Base-by-base conservation (phyloP, 2,888 invertebrate genomes). In the Archips crataeganus region DNA sequence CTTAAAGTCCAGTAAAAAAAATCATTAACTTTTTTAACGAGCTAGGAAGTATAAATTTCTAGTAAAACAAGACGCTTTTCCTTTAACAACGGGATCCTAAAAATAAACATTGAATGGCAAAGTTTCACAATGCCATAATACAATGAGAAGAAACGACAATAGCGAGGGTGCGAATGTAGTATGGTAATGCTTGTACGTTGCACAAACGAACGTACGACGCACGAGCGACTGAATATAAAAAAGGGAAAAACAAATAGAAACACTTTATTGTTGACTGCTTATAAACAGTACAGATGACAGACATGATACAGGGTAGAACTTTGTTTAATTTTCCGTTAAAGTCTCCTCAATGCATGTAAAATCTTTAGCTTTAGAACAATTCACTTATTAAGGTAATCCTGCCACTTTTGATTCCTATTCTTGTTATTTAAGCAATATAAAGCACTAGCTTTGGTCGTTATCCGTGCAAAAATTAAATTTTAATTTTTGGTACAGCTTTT, bases 101-200 rank as follows among this genome's bases (percentile, higher is more conserved):
- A 60, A 68, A 68, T 68, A 68, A 47, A 59, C 67, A 68, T 42
- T 68, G 67, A 59, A 68, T 68, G 59, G 67, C 10, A 13, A 34
- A 47, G 45, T 68, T 59, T 47, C 59, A 59, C 67, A 68, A 67
- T 60, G 59, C 59, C 32, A 10, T 66, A 32, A 34, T 9, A 68
- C 67, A 68, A 68, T 68, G 67, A 60, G 59, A 10, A 67, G 67
- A 10, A 11, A 47, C 67, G 47, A 68, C 67, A 68, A 60, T 42
- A 11, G 57, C 3, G 66, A 23, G 39, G 67, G 59, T 59, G 67
- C 36, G 42, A 51, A 34, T 10, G 42, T 63, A 47, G 45, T 23
- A 65, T 65, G 65, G 15, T 65, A 65, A 65, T 65, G 51, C 36
- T 63, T 32, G 64, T 36, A n/a, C n/a, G 32, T 0, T 8, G 36